phyloP scores from a whole-genome alignment of 1,140 invertebrate species.

The Proctacanthus coquilletti region DNA sequence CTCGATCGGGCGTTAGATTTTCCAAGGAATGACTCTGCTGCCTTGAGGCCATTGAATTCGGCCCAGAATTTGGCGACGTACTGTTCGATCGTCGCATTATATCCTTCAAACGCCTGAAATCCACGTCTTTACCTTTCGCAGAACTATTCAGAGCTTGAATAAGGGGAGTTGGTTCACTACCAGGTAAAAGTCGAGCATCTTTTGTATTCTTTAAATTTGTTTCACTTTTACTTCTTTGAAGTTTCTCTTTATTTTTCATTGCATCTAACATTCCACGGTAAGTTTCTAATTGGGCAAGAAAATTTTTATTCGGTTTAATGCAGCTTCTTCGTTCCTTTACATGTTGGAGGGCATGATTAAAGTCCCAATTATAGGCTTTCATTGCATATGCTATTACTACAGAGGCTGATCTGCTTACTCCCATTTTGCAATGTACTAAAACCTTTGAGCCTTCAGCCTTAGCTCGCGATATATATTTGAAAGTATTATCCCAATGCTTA shows the following conservation, averaged over 20 bases:
- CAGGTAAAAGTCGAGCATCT: slow-evolving; percentile 34
- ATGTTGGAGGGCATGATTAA: slow-evolving; percentile 73
- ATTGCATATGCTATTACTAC: slow-evolving; percentile 96
- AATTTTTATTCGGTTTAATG: slow-evolving; percentile 91
- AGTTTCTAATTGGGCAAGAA: slow-evolving; percentile 84
- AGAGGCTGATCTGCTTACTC: slow-evolving; percentile 92
- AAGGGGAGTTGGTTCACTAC: slow-evolving; percentile 40
- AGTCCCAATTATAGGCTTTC: slow-evolving; percentile 92
- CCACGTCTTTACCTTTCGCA: background rate
- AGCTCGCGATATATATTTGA: slow-evolving; percentile 88
- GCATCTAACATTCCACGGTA: slow-evolving; percentile 92
- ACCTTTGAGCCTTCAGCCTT: slow-evolving; percentile 81
- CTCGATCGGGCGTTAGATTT: slow-evolving; percentile 37
- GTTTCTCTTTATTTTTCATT: slow-evolving; percentile 87
- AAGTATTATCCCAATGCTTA: slow-evolving; percentile 94
- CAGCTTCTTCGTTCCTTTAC: slow-evolving; percentile 82
- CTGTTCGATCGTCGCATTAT: slow-evolving; percentile 26
- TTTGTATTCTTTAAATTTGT: slow-evolving; percentile 59
- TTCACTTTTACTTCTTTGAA: slow-evolving; percentile 83
- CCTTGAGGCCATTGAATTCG: slow-evolving; percentile 21
- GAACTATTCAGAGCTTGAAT: slow-evolving; percentile 36
- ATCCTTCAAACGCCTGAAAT: background rate
- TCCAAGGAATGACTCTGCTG: slow-evolving; percentile 39
- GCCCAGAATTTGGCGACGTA: slow-evolving; percentile 19
- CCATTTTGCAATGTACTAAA: slow-evolving; percentile 97